These are phyloP conservation scores for Neodiprion pinetum DNA, from an alignment of 1,140 invertebrate genomes.

Conservation along the genomic window DNA sequence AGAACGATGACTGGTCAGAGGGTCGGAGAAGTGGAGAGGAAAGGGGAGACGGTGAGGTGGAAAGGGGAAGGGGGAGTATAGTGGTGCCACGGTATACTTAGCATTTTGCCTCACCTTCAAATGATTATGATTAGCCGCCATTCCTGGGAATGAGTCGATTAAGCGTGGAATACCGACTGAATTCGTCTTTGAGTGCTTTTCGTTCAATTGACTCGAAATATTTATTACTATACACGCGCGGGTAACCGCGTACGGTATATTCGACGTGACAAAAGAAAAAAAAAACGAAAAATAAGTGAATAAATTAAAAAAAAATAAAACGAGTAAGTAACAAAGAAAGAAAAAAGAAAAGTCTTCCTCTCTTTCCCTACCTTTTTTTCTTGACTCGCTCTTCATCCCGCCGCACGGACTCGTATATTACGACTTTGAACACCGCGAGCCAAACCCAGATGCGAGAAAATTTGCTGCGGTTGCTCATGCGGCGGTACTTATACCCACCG, in stretches of 20 bases:
- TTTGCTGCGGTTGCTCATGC: too few species aligned
- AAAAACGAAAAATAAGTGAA: not conserved
- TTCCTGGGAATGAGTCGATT: slow-evolving; percentile 5
- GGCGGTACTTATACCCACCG: too few species aligned
- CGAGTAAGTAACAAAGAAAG: not conserved
- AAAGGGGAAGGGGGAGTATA: slow-evolving; percentile 14
- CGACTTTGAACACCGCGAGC: too few species aligned
- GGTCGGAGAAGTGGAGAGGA: slow-evolving; percentile 14
- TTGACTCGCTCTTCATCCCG: too few species aligned
- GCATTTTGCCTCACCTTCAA: slow-evolving; percentile 4
- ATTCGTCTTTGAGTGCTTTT: slow-evolving; percentile 32
- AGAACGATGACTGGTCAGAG: slow-evolving; percentile 11
- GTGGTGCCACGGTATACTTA: slow-evolving; percentile 4
- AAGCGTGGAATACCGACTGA: not conserved
- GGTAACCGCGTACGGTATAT: too few species aligned
- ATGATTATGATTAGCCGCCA: slow-evolving; percentile 7
- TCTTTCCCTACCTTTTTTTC: too few species aligned
- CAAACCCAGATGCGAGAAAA: too few species aligned
- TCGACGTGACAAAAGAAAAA: not conserved
- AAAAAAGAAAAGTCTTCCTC: too few species aligned
- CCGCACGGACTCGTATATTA: too few species aligned
- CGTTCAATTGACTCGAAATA: slow-evolving; percentile 30
- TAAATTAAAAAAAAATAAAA: not conserved
- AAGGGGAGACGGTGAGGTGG: slow-evolving; percentile 1
- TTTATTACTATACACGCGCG: not conserved